Evolutionary conservation across 2,888 invertebrate genomes (phyloP), one percentile per base, ranked within the genome.

Genomic region (Scrobipalpa atriplicella): DNA sequence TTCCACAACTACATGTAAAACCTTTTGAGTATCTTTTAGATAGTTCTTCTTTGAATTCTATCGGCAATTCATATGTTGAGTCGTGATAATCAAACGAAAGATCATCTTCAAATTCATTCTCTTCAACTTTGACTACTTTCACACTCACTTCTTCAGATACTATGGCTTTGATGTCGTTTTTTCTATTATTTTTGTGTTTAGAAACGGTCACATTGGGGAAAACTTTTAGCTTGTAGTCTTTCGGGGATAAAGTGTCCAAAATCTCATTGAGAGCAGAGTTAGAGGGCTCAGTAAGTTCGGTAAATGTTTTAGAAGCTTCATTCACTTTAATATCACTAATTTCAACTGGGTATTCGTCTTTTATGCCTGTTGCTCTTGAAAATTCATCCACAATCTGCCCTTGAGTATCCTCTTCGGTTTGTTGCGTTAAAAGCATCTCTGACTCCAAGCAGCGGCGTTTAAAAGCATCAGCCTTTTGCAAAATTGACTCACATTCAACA

Each of bases 401-500:
- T 11, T 29, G 19, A 16, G 65, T 5, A 8, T 70, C 69, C 29
- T 69, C 73, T 5, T 71, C 71, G 21, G 78, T 78, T 36, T 83
- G 70, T 29, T 80, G 80, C 58, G 76, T 80, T 71, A 92, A 72
- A 68, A 83, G 74, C 0, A 73, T 71, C 43, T 92, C 86, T 0
- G 88, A 85, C 38, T 86, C 79, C 1, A 84, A 68, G 68, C 88
- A 91, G 1, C 82, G 84, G n/a, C 80, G 81, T 75, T 85, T 89
- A 65, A 92, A 90, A 21, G 81, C 80, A 39, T 88, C 82, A 21
- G 84, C 81, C 69, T 84, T 86, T 38, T 73, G 75, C 75, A 92
- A 74, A 19, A 81, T 75, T 36, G 70, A 52, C 67, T 84, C 83
- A 69, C 92, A 92, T 36, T 84, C 84, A 62, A 69, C 70, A 73